Conservation (phyloP, 2,113 vertebrate genomes). For the Bucco capensis region DNA sequence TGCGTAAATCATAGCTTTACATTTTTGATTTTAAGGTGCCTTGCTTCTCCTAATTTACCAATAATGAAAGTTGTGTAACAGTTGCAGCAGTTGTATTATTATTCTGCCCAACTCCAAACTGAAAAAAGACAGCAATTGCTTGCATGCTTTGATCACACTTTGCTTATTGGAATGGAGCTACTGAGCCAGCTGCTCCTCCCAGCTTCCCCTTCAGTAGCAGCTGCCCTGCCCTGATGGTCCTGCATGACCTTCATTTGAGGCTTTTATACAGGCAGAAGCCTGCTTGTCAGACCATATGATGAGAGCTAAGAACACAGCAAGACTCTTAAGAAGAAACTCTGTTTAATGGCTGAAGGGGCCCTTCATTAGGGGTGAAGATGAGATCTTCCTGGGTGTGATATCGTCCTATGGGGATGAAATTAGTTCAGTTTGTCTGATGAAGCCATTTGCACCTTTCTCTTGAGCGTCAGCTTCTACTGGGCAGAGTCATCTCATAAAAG, state of each 20-base stretch:
- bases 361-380: neutral
- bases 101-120: neutral
- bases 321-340: neutral
- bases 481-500: neutral
- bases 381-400: neutral
- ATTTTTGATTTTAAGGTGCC: neutral
- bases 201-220: neutral
- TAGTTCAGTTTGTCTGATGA: neutral
- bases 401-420: neutral
- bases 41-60: neutral
- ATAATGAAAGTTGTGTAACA: neutral
- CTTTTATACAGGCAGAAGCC: neutral
- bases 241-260: neutral
- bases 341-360: neutral
- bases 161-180: neutral
- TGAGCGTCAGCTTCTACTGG: neutral
- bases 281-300: neutral
- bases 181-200: neutral
- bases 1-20: neutral
- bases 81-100: neutral
- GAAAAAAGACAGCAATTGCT: neutral
- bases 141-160: neutral
- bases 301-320: neutral
- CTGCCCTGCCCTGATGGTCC: neutral
- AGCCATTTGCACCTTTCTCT: neutral